Evolutionary conservation across 2,113 vertebrate species (phyloP).

Genomic region (Taurulus bubalis): DNA sequence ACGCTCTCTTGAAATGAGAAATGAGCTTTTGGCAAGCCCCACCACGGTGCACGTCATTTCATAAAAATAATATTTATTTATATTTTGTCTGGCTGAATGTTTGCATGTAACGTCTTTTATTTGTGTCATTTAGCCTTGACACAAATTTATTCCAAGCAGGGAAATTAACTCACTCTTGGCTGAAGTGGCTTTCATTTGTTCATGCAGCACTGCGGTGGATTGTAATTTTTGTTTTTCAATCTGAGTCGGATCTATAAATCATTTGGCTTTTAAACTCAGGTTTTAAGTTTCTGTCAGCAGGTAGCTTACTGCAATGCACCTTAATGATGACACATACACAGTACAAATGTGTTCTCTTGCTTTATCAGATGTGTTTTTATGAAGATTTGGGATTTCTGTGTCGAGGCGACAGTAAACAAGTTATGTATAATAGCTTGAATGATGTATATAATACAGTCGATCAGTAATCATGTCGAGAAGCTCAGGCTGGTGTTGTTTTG

Average conservation of each 20-base stretch:
- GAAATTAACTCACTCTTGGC: conserved; percentile 31
- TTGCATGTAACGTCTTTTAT: conserved; percentile 26
- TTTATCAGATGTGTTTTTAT: background rate
- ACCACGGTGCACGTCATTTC: conserved; percentile 10
- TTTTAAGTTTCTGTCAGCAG: conserved; percentile 7
- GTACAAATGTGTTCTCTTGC: background rate
- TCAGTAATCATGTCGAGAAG: background rate
- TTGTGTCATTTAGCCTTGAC: conserved; percentile 35
- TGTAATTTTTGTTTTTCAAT: background rate
- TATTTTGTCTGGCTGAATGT: conserved; percentile 25
- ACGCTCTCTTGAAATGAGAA: conserved; percentile 34
- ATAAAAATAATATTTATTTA: conserved; percentile 17
- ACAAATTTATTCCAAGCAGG: conserved; percentile 13
- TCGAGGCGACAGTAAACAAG: background rate
- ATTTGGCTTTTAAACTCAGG: conserved; percentile 33
- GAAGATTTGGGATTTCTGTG: background rate
- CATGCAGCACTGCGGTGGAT: conserved; percentile 23
- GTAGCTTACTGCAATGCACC: conserved; percentile 1
- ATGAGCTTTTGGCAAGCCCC: conserved; percentile 22
- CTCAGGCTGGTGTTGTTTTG: conserved; percentile 17
- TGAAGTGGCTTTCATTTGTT: conserved; percentile 34
- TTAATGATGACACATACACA: background rate
- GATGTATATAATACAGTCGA: background rate
- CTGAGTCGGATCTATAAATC: conserved; percentile 18
- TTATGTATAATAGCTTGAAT: background rate